phyloP scores from a whole-genome alignment of 2,113 vertebrate genomes.

The Dendropsophus ebraccatus region DNA sequence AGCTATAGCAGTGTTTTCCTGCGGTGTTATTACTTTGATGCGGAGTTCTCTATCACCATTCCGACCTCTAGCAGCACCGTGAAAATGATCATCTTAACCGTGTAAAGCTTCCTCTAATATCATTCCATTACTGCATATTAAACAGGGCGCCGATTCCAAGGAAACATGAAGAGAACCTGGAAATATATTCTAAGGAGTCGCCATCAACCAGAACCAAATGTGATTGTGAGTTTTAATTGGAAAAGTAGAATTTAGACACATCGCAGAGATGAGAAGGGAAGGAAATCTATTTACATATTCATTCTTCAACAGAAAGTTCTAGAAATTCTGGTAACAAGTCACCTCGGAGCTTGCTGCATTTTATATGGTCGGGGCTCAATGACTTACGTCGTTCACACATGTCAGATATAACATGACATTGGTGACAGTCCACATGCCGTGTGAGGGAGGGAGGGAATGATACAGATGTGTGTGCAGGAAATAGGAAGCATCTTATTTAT shows the following conservation, averaged over 20 bases:
- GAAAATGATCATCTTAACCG: not conserved
- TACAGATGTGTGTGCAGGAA: too few species aligned
- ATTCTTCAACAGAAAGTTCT: not conserved
- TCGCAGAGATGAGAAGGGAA: not conserved
- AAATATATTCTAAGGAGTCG: not conserved
- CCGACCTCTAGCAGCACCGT: not conserved
- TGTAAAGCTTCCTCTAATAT: conserved; percentile 10
- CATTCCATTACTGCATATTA: conserved; percentile 14
- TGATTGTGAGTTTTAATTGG: not conserved
- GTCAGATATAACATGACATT: too few species aligned
- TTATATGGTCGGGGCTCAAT: too few species aligned
- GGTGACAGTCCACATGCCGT: too few species aligned
- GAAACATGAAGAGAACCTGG: not conserved
- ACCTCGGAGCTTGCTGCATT: too few species aligned
- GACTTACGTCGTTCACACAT: too few species aligned
- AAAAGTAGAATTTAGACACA: not conserved
- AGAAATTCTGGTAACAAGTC: not conserved
- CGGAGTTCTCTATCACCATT: not conserved
- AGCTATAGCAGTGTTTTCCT: not conserved
- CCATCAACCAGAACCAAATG: not conserved
- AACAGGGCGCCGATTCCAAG: not conserved
- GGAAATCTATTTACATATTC: not conserved
- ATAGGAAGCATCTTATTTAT: too few species aligned
- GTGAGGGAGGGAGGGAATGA: too few species aligned
- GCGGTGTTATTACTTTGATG: not conserved